Percentiles rank a stretch among this genome's conserved stretches.
Evolutionary conservation across 1,140 invertebrate species (phyloP).

Genomic region (Drosophila athabasca): DNA sequence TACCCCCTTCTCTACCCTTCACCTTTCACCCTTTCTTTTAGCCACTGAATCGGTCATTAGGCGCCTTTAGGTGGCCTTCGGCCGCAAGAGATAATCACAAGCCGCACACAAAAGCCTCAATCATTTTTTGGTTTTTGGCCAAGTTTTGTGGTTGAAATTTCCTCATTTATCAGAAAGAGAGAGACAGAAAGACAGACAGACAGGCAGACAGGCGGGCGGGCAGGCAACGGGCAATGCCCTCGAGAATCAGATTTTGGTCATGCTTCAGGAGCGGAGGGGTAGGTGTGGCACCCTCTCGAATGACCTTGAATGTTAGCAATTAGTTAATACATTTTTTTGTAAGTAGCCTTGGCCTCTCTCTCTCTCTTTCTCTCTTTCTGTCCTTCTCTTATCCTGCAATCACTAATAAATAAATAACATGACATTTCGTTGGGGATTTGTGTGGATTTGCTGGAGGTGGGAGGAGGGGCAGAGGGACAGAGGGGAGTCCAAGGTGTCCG

Average conservation of each 20-base stretch:
- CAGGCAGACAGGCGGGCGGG: background rate
- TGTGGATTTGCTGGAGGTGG: background rate
- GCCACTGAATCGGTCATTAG: conserved; percentile 31
- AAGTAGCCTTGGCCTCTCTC: conserved; percentile 23
- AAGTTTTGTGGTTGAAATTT: conserved; percentile 22
- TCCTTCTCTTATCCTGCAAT: conserved; percentile 57
- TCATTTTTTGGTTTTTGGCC: conserved; percentile 30
- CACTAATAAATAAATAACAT: conserved; percentile 74
- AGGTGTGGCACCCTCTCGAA: conserved; percentile 12
- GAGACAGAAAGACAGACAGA: conserved; percentile 25
- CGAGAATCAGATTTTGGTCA: conserved; percentile 46
- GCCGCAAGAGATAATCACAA: conserved; percentile 24
- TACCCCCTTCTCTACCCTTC: background rate
- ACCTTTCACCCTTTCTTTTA: background rate
- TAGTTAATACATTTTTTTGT: conserved; percentile 67
- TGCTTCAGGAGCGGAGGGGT: conserved; percentile 11
- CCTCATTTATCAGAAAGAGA: conserved; percentile 49
- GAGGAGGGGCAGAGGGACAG: too few species aligned
- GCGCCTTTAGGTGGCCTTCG: background rate
- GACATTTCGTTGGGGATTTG: conserved; percentile 44
- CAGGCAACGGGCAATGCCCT: conserved; percentile 37
- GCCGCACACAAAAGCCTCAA: conserved; percentile 25
- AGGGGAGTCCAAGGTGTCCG: background rate
- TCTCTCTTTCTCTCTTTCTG: too few species aligned
- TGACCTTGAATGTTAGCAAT: conserved; percentile 62